A percentile compares a stretch with the other conserved stretches of the same genome.
Evolutionary conservation across 2,113 vertebrate species (phyloP).

Genomic region (Scartelaos histophorus): DNA sequence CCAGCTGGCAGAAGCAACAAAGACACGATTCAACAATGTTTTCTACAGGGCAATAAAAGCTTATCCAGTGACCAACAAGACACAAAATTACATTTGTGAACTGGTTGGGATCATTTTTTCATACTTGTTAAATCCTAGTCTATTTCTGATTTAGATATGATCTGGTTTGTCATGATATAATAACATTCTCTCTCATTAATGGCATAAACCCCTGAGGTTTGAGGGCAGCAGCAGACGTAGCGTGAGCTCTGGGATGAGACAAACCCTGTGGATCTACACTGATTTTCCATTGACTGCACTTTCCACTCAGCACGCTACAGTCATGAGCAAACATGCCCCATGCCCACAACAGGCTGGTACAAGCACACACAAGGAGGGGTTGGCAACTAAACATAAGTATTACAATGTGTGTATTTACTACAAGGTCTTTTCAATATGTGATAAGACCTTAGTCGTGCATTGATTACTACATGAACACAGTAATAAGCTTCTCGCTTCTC

Average conservation of each 20-base stretch:
- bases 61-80: not conserved
- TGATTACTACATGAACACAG: too few species aligned
- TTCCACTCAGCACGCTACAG: conserved; percentile 12
- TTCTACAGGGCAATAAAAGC: conserved; percentile 29
- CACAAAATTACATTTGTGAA: conserved; percentile 22
- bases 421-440: not conserved
- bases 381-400: not conserved
- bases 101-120: not conserved
- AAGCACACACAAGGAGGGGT: not conserved
- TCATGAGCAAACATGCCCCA: conserved; percentile 26
- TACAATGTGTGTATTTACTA: not conserved
- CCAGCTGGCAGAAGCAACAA: conserved; percentile 38
- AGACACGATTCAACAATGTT: conserved; percentile 35
- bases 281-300: conserved; percentile 52
- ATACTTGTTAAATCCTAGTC: not conserved
- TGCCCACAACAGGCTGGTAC: not conserved
- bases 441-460: too few species aligned
- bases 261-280: conserved; percentile 37
- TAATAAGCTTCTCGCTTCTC: too few species aligned
- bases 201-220: not conserved
- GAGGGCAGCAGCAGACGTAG: conserved; percentile 7
- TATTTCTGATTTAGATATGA: not conserved
- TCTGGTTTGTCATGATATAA: not conserved
- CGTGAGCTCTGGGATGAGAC: conserved; percentile 22
- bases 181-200: not conserved